Evolutionary conservation across 2,888 invertebrate species (phyloP), one percentile per base, ranked within the genome.

Genomic region (Amaurobius ferox): DNA sequence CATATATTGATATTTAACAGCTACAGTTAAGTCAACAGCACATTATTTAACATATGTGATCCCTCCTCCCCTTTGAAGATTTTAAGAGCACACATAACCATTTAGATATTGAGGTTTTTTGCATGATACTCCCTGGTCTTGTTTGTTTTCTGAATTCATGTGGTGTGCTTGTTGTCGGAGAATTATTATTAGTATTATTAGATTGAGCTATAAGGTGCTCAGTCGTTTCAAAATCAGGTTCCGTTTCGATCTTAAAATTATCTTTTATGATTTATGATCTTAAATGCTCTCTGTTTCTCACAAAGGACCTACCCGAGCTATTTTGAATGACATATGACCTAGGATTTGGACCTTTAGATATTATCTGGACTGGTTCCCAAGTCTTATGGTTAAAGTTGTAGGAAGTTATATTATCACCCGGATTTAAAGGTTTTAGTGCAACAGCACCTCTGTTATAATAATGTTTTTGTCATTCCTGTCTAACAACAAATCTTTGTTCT

Each of bases 401-500:
- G 7, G 30, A 0, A 0, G 9, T 5, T 30, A 67, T 23, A 19
- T 40, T 68, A 32, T 55, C 55, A 16, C 39, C 68, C 23, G 32
- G 7, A 11, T 67, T 30, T 13, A 44, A 44, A 9, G 0, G 7
- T 64, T 0, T 29, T 23, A 76, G 30, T 6, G 13, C 23, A 35
- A n/a, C 19, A 19, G 19, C 11, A 26, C 1, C 30, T 11, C 26
- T 67, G 39, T 32, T 32, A 77, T 40, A 77, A 67, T 66, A 67
- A 0, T 2, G 16, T 44, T 30, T 79, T 19, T 79, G 61, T 9
- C 9, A 28, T 0, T 26, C 16, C n/a, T 61, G 71, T 23, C 26
- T n/a, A 9, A 0, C 7, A 19, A 1, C 19, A 19, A 35, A 71
- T 1, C 19, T 23, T 35, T 62, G 19, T 44, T 16, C 6, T 0